phyloP scores from a whole-genome alignment of 2,888 invertebrate genomes.

The Yponomeuta evonymella region DNA sequence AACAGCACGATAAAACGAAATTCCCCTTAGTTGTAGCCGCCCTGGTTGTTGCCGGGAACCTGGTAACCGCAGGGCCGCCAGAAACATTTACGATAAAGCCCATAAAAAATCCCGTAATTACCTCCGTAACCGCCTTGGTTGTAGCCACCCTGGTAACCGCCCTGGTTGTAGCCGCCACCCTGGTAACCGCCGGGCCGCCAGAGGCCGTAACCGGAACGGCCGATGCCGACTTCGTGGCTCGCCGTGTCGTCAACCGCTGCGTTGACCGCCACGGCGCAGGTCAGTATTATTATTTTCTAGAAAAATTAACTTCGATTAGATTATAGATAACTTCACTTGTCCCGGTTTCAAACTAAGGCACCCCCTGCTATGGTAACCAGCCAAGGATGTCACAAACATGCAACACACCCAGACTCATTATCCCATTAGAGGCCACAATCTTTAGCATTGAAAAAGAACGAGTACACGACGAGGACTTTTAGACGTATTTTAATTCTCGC shows the following conservation, averaged over 20 bases:
- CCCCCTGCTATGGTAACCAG: too few species aligned
- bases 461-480: too few species aligned
- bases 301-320: conserved; percentile 19
- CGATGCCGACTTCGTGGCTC: conserved; percentile 31
- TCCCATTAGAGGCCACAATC: too few species aligned
- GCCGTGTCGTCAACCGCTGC: conserved; percentile 37
- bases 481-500: too few species aligned
- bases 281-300: conserved; percentile 47
- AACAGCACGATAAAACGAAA: too few species aligned
- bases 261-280: conserved; percentile 46
- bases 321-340: not conserved
- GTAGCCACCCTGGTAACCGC: conserved; percentile 31
- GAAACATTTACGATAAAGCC: not conserved
- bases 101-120: conserved; percentile 18
- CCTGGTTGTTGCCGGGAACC: conserved; percentile 4
- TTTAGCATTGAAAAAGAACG: too few species aligned
- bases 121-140: conserved; percentile 17
- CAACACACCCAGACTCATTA: too few species aligned
- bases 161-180: conserved; percentile 32
- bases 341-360: not conserved
- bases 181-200: conserved; percentile 47
- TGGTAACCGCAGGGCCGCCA: conserved; percentile 14
- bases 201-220: conserved; percentile 31
- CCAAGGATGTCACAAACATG: too few species aligned
- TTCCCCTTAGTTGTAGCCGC: not conserved